Evolutionary conservation across 2,888 invertebrate species (phyloP), one percentile per base, ranked within the genome.

Genomic region (Cheilosia variabilis): DNA sequence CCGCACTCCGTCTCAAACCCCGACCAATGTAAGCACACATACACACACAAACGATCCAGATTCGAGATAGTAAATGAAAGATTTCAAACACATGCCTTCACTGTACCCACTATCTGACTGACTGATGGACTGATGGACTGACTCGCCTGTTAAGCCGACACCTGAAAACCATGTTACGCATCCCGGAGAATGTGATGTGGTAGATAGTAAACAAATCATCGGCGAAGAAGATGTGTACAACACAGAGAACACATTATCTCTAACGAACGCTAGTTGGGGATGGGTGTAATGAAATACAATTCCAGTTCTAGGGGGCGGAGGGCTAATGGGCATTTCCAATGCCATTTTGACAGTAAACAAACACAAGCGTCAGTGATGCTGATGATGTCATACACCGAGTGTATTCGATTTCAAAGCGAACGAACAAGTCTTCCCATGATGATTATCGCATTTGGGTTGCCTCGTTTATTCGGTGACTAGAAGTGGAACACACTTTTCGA

Each of bases 151-250:
- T 19, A 24, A 19, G 7, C 19, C 27, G 73, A 63, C 75, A 75
- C 75, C 65, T 75, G 75, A n/a, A 52, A 57, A 65, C 65, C 37
- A 47, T 75, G 73, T 73, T 63, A 31, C 63, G 45, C 60, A 72
- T 72, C 52, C 62, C 62, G 43, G 43, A 43, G 22, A 52, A 50
- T 37, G 41, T 24, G 17, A 55, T 75, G 73, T 37, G 34, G 24
- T 15, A 57, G 75, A 75, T 57, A 57, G 57, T 65, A 75, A 63
- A 75, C 75, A 65, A 75, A 75, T 65, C 63, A 57, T 75, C 62
- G 27, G 15, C 13, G 22, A 58, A 7, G 37, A 58, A 19, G 13
- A 50, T 50, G 50, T 22, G 27, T 1, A 52, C 52, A 45, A 50
- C 22, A 50, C 2, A 24, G 13, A 24, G 13, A 24, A 13, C 6